Evolutionary conservation across 2,797 vertebrate genomes (phyloP).

Genomic region (Phoebastria nigripes): DNA sequence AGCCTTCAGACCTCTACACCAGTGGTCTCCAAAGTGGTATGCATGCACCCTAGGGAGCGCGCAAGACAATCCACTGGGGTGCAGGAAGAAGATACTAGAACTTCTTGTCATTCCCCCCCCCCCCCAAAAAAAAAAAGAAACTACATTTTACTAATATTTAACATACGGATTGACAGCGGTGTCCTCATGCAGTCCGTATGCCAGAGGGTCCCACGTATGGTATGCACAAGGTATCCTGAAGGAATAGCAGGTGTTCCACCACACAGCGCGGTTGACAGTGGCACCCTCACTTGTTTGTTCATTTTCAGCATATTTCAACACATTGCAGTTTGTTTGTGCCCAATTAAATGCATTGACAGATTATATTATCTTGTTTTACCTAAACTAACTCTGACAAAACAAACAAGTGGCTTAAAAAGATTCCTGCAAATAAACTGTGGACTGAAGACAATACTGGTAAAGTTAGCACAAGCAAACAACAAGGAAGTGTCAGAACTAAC

Average conservation of each 20-base stretch:
- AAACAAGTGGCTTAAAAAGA: background rate
- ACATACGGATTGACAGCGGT: background rate
- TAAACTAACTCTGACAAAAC: background rate
- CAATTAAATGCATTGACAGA: background rate
- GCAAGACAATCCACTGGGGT: background rate
- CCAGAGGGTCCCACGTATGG: background rate
- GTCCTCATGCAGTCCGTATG: rapidly evolving
- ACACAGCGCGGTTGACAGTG: rapidly evolving
- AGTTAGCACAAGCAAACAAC: background rate
- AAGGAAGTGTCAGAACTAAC: background rate
- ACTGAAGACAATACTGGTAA: background rate
- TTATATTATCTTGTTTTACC: background rate
- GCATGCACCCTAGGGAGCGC: background rate
- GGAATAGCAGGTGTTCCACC: background rate
- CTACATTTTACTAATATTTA: background rate
- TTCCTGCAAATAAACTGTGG: background rate
- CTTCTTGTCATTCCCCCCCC: background rate
- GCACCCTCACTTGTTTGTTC: background rate
- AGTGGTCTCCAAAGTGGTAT: background rate
- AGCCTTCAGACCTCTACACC: background rate
- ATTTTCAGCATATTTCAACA: background rate
- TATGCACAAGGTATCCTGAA: rapidly evolving
- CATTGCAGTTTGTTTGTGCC: background rate
- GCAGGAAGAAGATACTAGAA: background rate
- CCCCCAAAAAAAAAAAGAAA: background rate